These are phyloP conservation scores for Epinephelus lanceolatus DNA, from an alignment of 2,113 vertebrate genomes.

Conservation along the genomic window DNA sequence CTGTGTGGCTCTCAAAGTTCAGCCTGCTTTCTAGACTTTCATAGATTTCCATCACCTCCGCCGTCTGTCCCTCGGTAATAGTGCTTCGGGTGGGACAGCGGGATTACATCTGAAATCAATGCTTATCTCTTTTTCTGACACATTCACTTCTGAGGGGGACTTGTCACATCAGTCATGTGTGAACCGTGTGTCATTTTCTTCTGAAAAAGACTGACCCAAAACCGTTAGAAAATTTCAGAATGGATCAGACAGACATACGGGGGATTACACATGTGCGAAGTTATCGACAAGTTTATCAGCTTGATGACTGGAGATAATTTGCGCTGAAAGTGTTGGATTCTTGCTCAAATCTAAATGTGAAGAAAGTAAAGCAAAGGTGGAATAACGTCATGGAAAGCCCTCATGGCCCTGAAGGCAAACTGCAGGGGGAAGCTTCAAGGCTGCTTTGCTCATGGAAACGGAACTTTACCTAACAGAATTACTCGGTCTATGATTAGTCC, in stretches of 20 bases:
- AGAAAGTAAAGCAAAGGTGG: neutral
- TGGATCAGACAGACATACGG: neutral
- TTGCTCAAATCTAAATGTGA: slow-evolving; percentile 4
- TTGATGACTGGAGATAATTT: neutral
- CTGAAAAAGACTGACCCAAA: neutral
- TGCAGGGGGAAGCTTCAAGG: neutral
- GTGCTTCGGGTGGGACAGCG: neutral
- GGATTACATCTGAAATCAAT: slow-evolving; percentile 62
- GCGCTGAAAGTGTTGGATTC: too few species aligned
- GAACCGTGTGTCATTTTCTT: neutral
- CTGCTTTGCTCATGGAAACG: neutral
- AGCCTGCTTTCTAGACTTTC: slow-evolving; percentile 7
- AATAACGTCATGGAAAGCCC: neutral
- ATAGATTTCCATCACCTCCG: slow-evolving; percentile 34
- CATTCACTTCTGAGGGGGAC: slow-evolving; percentile 19
- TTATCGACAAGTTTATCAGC: neutral
- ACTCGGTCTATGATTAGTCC: neutral
- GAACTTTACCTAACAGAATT: neutral
- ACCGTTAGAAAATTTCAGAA: neutral
- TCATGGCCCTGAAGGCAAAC: neutral
- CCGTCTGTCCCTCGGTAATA: slow-evolving; percentile 6
- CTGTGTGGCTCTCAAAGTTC: slow-evolving; percentile 15
- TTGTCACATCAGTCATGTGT: slow-evolving; percentile 28
- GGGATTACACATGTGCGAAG: neutral
- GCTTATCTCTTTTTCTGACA: slow-evolving; percentile 34